Percentiles rank a stretch among this genome's conserved stretches.
These are phyloP conservation scores for Lordiphosa clarofinis DNA, from an alignment of 1,140 invertebrate genomes.

Conservation along the genomic window DNA sequence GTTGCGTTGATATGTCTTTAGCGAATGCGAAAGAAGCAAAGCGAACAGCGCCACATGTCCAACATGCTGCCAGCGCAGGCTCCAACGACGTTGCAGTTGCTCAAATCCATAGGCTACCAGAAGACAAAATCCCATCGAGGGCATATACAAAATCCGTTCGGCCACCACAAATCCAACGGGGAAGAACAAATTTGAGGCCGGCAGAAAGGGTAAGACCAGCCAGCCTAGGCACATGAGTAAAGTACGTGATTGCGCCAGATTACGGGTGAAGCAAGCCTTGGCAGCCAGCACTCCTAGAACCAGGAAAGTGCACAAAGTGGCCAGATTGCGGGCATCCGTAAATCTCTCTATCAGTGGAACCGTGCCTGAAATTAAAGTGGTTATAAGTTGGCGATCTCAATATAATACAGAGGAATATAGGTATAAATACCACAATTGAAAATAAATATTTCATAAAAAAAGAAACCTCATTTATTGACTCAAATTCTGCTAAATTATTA, in stretches of 20 bases:
- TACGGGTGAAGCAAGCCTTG: slow-evolving; percentile 53
- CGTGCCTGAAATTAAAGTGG: slow-evolving; percentile 82
- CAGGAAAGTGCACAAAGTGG: slow-evolving; percentile 87
- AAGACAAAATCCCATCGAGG: slow-evolving; percentile 98
- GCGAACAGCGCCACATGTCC: slow-evolving; percentile 82
- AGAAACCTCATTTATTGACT: too few relatives aligned
- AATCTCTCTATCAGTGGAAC: slow-evolving; percentile 91
- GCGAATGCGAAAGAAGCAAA: slow-evolving; percentile 87
- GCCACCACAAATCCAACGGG: slow-evolving; percentile 98
- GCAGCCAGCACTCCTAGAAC: slow-evolving; percentile 81
- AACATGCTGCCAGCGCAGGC: slow-evolving; percentile 38
- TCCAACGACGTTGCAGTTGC: slow-evolving; percentile 60
- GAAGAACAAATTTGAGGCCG: slow-evolving; percentile 98
- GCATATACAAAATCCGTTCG: slow-evolving; percentile 96
- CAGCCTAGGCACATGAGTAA: slow-evolving; percentile 92
- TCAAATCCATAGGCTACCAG: slow-evolving; percentile 90
- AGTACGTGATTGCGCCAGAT: slow-evolving; percentile 83
- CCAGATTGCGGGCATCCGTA: slow-evolving; percentile 90
- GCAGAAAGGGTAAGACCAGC: slow-evolving; percentile 94
- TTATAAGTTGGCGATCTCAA: too few relatives aligned
- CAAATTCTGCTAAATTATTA: too few relatives aligned
- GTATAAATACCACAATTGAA: too few relatives aligned
- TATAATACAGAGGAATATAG: too few relatives aligned
- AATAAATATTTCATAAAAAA: too few relatives aligned
- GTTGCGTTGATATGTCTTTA: slow-evolving; percentile 92